A percentile compares a stretch with the other conserved stretches of the same genome.
phyloP scores from a whole-genome alignment of 2,888 invertebrate species.

The Noctua janthina region DNA sequence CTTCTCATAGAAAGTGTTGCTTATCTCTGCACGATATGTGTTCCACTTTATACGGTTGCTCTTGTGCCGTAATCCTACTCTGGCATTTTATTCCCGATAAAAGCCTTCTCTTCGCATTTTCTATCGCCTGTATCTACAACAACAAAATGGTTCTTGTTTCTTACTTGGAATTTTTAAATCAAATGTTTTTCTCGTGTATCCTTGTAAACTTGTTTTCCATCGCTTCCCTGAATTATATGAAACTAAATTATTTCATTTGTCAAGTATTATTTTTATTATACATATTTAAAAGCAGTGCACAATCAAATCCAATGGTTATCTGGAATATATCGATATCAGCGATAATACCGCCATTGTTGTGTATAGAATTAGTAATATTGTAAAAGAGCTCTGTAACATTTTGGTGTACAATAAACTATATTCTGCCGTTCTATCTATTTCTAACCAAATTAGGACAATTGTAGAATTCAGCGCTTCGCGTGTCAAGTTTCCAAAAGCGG shows the following conservation, averaged over 20 bases:
- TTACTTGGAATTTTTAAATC: slow-evolving; percentile 31
- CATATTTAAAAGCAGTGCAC: not conserved
- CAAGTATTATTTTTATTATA: not conserved
- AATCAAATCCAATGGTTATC: too few species aligned
- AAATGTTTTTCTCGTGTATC: not conserved
- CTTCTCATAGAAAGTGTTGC: slow-evolving; percentile 46
- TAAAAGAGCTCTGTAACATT: not conserved
- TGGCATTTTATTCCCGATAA: slow-evolving; percentile 55
- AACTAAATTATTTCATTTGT: not conserved
- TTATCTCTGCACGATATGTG: slow-evolving; percentile 47
- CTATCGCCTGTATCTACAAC: slow-evolving; percentile 31
- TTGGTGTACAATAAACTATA: not conserved
- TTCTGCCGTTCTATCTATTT: not conserved
- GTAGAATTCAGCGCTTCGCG: slow-evolving; percentile 31
- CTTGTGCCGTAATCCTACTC: slow-evolving; percentile 44
- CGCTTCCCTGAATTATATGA: not conserved
- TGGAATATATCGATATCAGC: not conserved
- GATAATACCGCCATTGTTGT: too few species aligned
- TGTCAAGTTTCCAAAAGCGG: slow-evolving; percentile 62
- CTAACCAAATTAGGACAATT: slow-evolving; percentile 46
- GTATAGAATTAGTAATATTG: not conserved
- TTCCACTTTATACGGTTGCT: slow-evolving; percentile 42
- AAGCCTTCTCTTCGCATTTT: slow-evolving; percentile 39
- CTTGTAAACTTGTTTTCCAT: not conserved
- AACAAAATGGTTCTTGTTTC: slow-evolving; percentile 2